Conservation (phyloP, 2,113 vertebrate genomes). For the Micronycteris hirsuta region DNA sequence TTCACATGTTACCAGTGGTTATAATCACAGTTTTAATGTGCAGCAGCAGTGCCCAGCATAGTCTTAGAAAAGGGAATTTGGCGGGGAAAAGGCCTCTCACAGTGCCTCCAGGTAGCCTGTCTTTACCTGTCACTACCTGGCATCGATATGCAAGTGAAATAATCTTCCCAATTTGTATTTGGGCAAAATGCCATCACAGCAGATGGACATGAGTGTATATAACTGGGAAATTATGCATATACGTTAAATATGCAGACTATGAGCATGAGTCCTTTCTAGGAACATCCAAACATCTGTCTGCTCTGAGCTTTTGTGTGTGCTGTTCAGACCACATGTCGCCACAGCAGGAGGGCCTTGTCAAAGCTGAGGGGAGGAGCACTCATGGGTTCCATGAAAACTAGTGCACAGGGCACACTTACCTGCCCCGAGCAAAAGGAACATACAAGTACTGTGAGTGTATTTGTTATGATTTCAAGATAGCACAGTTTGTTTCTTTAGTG, state of each 20-base stretch:
- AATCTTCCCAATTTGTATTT: slow-evolving; percentile 67
- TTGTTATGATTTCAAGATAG: not conserved
- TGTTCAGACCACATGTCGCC: slow-evolving; percentile 19
- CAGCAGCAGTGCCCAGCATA: not conserved
- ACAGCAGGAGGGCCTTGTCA: not conserved
- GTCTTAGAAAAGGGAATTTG: slow-evolving; percentile 47
- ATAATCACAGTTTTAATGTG: slow-evolving; percentile 54
- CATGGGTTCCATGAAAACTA: slow-evolving; percentile 22
- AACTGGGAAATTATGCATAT: slow-evolving; percentile 63
- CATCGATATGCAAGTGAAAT: slow-evolving; percentile 65
- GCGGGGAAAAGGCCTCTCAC: slow-evolving; percentile 60
- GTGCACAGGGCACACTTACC: not conserved
- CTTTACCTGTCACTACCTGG: slow-evolving; percentile 77
- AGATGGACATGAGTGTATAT: slow-evolving; percentile 72
- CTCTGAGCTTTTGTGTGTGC: slow-evolving; percentile 21
- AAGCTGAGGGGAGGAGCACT: slow-evolving; percentile 16
- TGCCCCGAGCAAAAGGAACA: not conserved
- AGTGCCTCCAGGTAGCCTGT: slow-evolving; percentile 62
- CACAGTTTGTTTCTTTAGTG: not conserved
- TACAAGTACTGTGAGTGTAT: not conserved
- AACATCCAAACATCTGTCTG: slow-evolving; percentile 57
- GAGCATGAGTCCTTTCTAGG: slow-evolving; percentile 39
- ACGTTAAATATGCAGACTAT: slow-evolving; percentile 59
- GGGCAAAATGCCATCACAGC: slow-evolving; percentile 72
- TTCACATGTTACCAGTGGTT: not conserved